Conservation (phyloP, 1,140 invertebrate species). For the Philotrypesis tridentata region DNA sequence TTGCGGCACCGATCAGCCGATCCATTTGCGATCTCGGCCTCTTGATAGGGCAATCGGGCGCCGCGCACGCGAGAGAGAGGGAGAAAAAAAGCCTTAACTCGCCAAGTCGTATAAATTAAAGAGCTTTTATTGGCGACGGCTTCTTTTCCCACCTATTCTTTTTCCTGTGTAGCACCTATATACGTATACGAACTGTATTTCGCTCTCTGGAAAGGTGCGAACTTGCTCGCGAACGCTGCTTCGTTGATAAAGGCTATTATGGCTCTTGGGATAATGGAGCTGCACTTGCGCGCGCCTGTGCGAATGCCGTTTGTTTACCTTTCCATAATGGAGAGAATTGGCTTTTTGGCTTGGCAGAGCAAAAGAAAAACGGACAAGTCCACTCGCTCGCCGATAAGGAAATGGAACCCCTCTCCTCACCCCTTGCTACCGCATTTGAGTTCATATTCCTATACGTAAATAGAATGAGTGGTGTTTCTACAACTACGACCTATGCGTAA, state of each 20-base stretch:
- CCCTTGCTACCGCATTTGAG: too few relatives aligned
- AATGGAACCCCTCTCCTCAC: too few relatives aligned
- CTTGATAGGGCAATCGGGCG: constrained; percentile 25
- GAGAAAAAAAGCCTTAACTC: constrained; percentile 23
- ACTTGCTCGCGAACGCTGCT: background rate
- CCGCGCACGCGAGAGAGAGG: background rate
- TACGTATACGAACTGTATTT: background rate
- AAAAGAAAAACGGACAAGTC: background rate
- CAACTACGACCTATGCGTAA: too few relatives aligned
- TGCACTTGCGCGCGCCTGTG: too few relatives aligned
- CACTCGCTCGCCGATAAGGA: background rate
- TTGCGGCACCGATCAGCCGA: constrained; percentile 27
- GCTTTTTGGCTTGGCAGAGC: background rate
- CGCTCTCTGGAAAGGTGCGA: background rate
- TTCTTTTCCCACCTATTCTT: constrained; percentile 16
- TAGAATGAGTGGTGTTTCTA: too few relatives aligned
- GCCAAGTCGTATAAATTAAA: constrained; percentile 41
- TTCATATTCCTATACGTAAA: too few relatives aligned
- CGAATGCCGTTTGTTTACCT: constrained; percentile 17
- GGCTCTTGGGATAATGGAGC: background rate
- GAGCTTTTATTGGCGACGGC: constrained; percentile 16
- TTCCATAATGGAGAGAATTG: constrained; percentile 10
- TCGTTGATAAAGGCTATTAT: constrained; percentile 35
- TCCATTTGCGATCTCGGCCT: constrained; percentile 29
- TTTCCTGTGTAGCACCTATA: too few relatives aligned